Percentiles rank a stretch among this genome's conserved stretches.
These are phyloP conservation scores for Arenaria interpres DNA, from an alignment of 2,113 vertebrate genomes.

Conservation along the genomic window DNA sequence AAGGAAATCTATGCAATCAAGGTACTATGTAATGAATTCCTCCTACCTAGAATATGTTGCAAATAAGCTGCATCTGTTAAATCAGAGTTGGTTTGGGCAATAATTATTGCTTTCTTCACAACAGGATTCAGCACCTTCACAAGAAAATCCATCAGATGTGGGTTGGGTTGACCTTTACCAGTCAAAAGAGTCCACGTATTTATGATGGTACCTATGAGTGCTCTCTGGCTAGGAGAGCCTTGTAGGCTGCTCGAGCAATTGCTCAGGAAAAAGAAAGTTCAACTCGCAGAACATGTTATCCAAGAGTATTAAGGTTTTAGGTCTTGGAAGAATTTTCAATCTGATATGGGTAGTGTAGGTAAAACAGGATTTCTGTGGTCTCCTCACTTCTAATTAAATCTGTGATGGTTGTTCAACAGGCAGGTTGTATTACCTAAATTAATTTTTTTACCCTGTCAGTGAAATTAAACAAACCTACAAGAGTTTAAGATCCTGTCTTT, in stretches of 20 bases:
- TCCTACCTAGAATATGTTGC: background rate
- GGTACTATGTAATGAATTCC: fast-evolving
- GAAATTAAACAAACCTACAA: background rate
- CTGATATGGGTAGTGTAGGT: background rate
- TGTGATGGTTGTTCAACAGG: background rate
- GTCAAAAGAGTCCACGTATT: background rate
- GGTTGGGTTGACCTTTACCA: background rate
- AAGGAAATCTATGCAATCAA: background rate
- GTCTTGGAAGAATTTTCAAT: background rate
- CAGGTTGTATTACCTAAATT: background rate
- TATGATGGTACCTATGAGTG: background rate
- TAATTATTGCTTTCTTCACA: background rate
- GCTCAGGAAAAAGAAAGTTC: background rate
- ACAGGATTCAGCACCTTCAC: background rate
- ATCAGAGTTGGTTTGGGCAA: background rate
- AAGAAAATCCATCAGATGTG: background rate
- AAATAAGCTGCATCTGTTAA: background rate
- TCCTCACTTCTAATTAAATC: background rate
- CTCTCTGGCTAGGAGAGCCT: background rate
- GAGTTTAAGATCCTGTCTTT: background rate
- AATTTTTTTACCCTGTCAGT: background rate
- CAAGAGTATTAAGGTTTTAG: background rate
- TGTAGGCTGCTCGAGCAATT: background rate
- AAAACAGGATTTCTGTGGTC: background rate
- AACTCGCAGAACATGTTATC: background rate